A percentile compares a stretch with the other conserved stretches of the same genome.
These are phyloP conservation scores for Leptopilina drosophilae DNA, from an alignment of 2,888 invertebrate species.

Conservation along the genomic window DNA sequence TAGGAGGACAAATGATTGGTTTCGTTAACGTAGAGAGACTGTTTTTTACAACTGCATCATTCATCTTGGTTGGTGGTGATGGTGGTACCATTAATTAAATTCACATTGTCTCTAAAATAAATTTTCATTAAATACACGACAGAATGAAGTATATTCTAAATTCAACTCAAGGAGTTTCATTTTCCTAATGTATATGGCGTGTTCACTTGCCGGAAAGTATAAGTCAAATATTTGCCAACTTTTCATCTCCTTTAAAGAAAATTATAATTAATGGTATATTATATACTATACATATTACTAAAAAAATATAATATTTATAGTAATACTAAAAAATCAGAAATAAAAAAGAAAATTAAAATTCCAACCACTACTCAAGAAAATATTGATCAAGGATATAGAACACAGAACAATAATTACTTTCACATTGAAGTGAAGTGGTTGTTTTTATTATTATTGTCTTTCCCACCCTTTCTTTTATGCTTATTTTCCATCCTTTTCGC, in stretches of 20 bases:
- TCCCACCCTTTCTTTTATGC: background rate
- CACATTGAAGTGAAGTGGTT: background rate
- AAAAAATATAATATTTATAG: too few species aligned
- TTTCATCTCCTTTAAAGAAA: background rate
- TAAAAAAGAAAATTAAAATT: too few species aligned
- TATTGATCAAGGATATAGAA: background rate
- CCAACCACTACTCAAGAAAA: too few species aligned
- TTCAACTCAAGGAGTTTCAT: conserved; percentile 10
- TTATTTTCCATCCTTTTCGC: background rate
- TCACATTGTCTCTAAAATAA: conserved; percentile 12
- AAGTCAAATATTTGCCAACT: conserved; percentile 17
- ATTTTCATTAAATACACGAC: background rate
- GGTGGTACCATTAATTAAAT: background rate
- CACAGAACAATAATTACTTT: background rate
- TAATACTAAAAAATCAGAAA: too few species aligned
- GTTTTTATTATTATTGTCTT: background rate
- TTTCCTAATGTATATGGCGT: conserved; percentile 20
- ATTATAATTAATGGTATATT: background rate
- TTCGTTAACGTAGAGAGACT: background rate
- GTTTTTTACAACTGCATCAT: background rate
- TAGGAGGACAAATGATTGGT: background rate
- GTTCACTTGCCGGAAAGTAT: background rate
- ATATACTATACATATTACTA: background rate
- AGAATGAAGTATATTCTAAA: background rate
- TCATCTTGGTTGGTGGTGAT: background rate